phyloP scores from a whole-genome alignment of 2,113 vertebrate genomes.

The Apaloderma vittatum region DNA sequence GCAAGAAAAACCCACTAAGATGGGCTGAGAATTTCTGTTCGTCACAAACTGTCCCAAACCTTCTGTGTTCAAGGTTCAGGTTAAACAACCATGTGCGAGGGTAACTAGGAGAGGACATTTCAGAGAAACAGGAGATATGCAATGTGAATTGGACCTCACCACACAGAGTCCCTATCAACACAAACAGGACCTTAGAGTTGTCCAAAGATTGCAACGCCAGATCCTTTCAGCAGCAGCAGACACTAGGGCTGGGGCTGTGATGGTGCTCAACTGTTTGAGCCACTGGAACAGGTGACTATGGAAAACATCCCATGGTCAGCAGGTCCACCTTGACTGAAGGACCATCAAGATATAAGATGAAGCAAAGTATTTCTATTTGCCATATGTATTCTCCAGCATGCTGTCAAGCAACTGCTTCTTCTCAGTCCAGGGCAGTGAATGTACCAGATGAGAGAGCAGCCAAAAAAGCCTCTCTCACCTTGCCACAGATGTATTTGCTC shows the following conservation, averaged over 20 bases:
- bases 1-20: not conserved
- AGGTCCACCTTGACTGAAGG: not conserved
- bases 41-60: not conserved
- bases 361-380: not conserved
- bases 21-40: not conserved
- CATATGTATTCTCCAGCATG: not conserved
- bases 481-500: not conserved
- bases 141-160: not conserved
- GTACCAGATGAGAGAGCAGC: not conserved
- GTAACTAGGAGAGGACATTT: not conserved
- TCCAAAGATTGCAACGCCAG: not conserved
- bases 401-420: not conserved
- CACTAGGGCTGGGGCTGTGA: not conserved
- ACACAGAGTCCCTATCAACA: not conserved
- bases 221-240: not conserved
- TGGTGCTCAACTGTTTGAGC: not conserved
- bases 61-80: not conserved
- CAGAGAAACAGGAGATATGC: not conserved
- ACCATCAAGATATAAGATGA: not conserved
- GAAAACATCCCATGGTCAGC: not conserved
- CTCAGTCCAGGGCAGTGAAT: not conserved
- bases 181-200: not conserved
- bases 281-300: not conserved
- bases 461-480: not conserved
- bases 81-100: not conserved